Base-by-base conservation (phyloP, 2,797 vertebrate species). In the Lepidocolaptes lacrymiger region DNA sequence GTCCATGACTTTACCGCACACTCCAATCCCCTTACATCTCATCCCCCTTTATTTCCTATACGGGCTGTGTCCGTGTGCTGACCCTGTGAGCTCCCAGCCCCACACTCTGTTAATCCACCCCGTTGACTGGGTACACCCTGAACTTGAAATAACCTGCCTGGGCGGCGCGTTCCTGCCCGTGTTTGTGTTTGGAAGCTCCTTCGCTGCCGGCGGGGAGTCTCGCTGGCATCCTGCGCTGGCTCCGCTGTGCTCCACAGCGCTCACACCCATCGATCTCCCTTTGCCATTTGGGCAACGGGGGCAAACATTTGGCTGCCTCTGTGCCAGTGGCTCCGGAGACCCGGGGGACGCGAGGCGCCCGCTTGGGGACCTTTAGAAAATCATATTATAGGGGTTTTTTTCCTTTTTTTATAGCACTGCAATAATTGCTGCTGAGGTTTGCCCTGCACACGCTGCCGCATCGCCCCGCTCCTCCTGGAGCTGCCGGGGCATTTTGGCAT, bases 171-270 rank as follows among this genome's bases (percentile, higher is more conserved):
- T 39, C 28, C 83, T 46, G 39, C 28, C 16, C 3, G 18, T 68
- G 91, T 14, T 26, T 37, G 82, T 79, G 91, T n/a, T 63, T 3
- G 48, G 63, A 6, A 56, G 88, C 63, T 68, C 82, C 66, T 55
- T 82, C 63, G 72, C 87, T 74, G 87, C 74, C 14, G 49, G 59
- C 49, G 44, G 32, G 66, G 58, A 76, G 91, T 59, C 95, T 91
- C 82, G 12, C 79, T 46, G 17, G 34, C 88, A 92, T 85, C 86
- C 93, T 91, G 91, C 55, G 14, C 91, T 48, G 88, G 8, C 83
- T 78, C 66, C 7, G 58, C 84, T 37, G 44, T 63, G 2, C 12
- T 21, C 92, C 8, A 61, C 93, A 37, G 1, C 2, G 4, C 93
- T 80, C 52, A 1, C 46, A 41, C 59, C 77, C 5, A 93, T 92